A percentile compares a stretch with the other conserved stretches of the same genome.
Evolutionary conservation across 2,113 vertebrate species (phyloP).

Genomic region (Amia ocellicauda): DNA sequence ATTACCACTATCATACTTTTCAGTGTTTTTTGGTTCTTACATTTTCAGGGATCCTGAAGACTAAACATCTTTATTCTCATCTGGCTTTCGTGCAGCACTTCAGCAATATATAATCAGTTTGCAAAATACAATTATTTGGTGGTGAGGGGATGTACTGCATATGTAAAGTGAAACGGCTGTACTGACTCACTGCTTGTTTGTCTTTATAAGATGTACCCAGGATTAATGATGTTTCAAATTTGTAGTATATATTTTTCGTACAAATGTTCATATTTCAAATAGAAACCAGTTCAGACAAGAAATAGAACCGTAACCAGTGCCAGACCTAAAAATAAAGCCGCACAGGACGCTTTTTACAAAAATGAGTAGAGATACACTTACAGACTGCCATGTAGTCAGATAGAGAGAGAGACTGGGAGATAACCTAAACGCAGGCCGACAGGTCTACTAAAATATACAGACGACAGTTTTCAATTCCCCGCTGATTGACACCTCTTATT

Average conservation of each 20-base stretch:
- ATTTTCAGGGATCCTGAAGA: too few relatives aligned
- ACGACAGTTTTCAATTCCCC: not conserved
- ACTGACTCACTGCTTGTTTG: not conserved
- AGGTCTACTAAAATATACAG: too few relatives aligned
- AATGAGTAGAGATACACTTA: not conserved
- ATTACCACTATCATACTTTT: too few relatives aligned
- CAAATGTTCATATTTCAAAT: not conserved
- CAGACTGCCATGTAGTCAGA: not conserved
- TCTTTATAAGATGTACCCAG: not conserved
- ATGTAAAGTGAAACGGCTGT: not conserved
- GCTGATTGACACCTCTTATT: not conserved
- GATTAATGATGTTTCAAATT: constrained; percentile 6
- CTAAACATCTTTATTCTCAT: not conserved
- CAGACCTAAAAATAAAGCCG: not conserved
- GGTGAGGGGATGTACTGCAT: not conserved
- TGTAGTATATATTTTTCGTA: not conserved
- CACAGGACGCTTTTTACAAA: not conserved
- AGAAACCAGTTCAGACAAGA: not conserved
- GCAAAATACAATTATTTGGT: not conserved
- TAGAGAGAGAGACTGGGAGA: not conserved
- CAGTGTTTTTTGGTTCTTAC: too few relatives aligned
- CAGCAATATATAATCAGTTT: not conserved
- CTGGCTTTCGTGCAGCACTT: not conserved
- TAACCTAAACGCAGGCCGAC: too few relatives aligned
- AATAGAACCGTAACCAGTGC: too few relatives aligned